A percentile compares a stretch with the other conserved stretches of the same genome.
phyloP scores from a whole-genome alignment of 2,888 invertebrate genomes.

The Calameuta pallipes region DNA sequence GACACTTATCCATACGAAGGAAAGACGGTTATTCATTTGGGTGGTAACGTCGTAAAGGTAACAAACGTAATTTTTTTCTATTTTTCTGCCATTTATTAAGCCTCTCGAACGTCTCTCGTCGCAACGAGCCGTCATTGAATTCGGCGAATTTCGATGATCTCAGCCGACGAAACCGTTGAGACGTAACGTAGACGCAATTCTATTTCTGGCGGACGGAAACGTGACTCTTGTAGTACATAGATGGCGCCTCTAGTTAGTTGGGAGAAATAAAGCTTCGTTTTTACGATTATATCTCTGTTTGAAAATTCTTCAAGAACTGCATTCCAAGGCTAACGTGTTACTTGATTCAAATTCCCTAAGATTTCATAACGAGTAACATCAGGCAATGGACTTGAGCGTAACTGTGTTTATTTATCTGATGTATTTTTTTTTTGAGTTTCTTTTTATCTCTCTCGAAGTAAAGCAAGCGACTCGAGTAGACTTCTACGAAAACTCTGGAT shows the following conservation, averaged over 20 bases:
- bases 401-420: background rate
- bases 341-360: background rate
- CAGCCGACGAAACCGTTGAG: background rate
- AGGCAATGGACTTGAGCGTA: background rate
- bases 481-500: background rate
- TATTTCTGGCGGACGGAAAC: background rate
- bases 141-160: background rate
- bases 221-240: background rate
- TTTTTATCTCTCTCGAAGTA: background rate
- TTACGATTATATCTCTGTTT: background rate
- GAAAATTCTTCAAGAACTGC: background rate
- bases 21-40: conserved; percentile 35
- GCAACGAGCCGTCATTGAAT: background rate
- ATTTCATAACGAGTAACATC: background rate
- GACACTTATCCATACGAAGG: conserved; percentile 17
- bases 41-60: conserved; percentile 40
- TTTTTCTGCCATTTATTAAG: background rate
- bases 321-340: background rate
- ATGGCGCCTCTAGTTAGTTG: background rate
- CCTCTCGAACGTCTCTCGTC: background rate
- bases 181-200: background rate
- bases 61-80: background rate
- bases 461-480: background rate
- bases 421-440: background rate
- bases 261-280: background rate